Percentiles rank a stretch among this genome's conserved stretches.
Evolutionary conservation across 2,113 vertebrate species (phyloP).

Genomic region (Nipponia nippon): DNA sequence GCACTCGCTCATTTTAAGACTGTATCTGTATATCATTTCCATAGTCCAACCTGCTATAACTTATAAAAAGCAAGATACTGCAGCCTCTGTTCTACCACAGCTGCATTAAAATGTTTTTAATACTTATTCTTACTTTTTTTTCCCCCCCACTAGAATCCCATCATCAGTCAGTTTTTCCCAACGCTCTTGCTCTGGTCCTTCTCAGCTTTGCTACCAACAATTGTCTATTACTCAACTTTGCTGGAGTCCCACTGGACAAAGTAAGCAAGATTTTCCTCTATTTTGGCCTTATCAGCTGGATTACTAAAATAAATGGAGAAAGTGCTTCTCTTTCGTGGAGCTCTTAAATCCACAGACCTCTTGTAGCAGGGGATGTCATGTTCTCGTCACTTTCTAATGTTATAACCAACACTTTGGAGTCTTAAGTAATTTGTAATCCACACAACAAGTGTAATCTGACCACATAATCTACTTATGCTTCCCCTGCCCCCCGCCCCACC

Average conservation of each 20-base stretch:
- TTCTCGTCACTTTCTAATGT: not conserved
- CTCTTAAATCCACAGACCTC: rapidly evolving
- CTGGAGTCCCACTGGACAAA: conserved; percentile 93
- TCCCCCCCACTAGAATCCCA: conserved; percentile 75
- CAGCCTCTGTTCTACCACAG: not conserved
- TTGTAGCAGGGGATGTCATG: not conserved
- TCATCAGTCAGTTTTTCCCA: conserved; percentile 97
- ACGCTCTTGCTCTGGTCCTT: conserved; percentile 93
- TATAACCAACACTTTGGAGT: not conserved
- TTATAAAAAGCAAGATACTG: not conserved
- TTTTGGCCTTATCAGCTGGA: not conserved
- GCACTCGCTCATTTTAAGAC: not conserved
- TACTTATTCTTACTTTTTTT: not conserved
- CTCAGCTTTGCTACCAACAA: conserved; percentile 87
- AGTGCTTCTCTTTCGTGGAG: not conserved
- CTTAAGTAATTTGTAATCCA: not conserved
- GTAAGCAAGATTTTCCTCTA: conserved; percentile 65
- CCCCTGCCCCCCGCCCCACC: rapidly evolving
- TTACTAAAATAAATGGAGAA: not conserved
- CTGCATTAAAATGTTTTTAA: not conserved
- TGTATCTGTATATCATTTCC: not conserved
- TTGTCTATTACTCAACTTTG: conserved; percentile 94
- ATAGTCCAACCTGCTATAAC: not conserved
- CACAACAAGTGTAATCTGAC: not conserved
- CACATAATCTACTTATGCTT: not conserved